Percentiles rank a stretch among this genome's conserved stretches.
Evolutionary conservation across 2,797 vertebrate genomes (phyloP).

Genomic region (Bryconaethiops microstoma): DNA sequence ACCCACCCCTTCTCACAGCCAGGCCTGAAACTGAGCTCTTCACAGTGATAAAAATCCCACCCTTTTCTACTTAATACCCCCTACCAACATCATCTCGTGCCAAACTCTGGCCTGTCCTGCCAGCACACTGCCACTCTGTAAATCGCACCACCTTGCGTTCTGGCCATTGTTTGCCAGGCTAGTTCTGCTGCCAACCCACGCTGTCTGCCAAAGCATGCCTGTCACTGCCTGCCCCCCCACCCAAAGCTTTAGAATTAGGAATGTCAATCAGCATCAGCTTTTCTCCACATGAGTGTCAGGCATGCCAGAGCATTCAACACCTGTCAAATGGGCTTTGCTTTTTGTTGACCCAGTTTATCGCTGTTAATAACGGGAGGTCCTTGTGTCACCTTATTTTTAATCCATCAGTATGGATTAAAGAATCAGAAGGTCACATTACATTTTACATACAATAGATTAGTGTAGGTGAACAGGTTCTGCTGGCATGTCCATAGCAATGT

Average conservation of each 20-base stretch:
- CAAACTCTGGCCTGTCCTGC: slow-evolving; percentile 33
- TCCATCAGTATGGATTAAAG: slow-evolving; percentile 22
- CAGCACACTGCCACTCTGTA: slow-evolving; percentile 48
- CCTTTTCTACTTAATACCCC: slow-evolving; percentile 47
- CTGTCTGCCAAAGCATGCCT: slow-evolving; percentile 67
- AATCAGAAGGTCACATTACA: not conserved
- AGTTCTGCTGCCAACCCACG: slow-evolving; percentile 69
- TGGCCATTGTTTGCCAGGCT: slow-evolving; percentile 59
- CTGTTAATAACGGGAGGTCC: slow-evolving; percentile 23
- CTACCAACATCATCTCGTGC: slow-evolving; percentile 35
- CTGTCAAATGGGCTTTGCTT: slow-evolving; percentile 67
- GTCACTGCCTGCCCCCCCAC: slow-evolving; percentile 52
- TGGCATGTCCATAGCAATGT: not conserved
- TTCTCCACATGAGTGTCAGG: slow-evolving; percentile 65
- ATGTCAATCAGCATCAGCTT: slow-evolving; percentile 77
- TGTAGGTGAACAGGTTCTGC: not conserved
- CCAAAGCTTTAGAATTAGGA: slow-evolving; percentile 75
- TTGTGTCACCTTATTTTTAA: slow-evolving; percentile 13
- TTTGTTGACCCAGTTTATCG: slow-evolving; percentile 47
- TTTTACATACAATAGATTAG: not conserved
- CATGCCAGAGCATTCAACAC: slow-evolving; percentile 78
- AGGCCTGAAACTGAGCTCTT: slow-evolving; percentile 38
- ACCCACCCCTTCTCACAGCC: slow-evolving; percentile 65
- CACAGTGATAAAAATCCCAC: slow-evolving; percentile 48
- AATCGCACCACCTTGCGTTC: slow-evolving; percentile 74